Conservation (phyloP, 2,113 vertebrate species). For the Physeter macrocephalus region DNA sequence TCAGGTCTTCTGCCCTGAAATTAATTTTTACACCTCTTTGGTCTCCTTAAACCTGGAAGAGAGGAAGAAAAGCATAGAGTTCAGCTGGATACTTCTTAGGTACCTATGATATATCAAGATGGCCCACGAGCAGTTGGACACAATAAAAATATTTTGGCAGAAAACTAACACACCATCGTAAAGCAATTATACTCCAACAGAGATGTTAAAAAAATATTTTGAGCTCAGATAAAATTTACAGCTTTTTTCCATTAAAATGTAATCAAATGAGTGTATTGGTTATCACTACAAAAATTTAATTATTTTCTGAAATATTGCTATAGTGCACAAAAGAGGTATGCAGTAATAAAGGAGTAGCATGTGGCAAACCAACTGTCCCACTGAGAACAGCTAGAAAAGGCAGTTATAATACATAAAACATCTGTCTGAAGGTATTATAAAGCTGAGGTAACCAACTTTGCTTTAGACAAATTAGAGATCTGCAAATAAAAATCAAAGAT, state of each 20-base stretch:
- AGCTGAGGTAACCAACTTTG: background rate
- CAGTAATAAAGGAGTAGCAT: background rate
- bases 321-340: background rate
- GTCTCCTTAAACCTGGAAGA: background rate
- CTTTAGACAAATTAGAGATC: background rate
- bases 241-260: background rate
- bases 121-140: background rate
- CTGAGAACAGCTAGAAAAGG: background rate
- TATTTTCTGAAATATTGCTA: background rate
- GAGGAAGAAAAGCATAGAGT: background rate
- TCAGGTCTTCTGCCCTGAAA: background rate
- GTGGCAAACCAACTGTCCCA: background rate
- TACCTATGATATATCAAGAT: background rate
- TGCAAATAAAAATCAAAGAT: background rate
- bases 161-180: too few relatives aligned
- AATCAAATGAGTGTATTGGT: background rate
- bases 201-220: background rate
- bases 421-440: background rate
- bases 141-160: background rate
- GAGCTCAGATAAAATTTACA: background rate
- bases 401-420: background rate
- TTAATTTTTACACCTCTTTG: background rate
- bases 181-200: too few relatives aligned
- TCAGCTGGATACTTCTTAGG: background rate
- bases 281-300: background rate